phyloP scores from a whole-genome alignment of 2,797 vertebrate species.

The Amazonetta brasiliensis region DNA sequence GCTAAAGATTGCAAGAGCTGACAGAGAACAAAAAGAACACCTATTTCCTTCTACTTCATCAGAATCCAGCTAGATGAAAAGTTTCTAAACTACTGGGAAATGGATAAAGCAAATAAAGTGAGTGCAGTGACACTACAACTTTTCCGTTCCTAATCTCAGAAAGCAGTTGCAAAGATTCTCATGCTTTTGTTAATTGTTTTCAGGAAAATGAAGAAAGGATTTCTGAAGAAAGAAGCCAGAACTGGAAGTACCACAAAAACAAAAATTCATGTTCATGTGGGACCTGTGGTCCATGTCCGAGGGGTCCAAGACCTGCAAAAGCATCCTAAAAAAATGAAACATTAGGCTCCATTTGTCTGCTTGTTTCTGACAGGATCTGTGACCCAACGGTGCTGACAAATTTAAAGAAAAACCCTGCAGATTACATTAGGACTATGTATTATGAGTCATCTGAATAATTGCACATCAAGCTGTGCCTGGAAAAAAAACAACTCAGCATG shows the following conservation, averaged over 20 bases:
- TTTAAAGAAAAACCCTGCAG: not conserved
- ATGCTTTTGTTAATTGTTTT: not conserved
- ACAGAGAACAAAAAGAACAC: not conserved
- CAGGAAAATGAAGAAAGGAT: not conserved
- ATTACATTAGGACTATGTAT: slow-evolving; percentile 18
- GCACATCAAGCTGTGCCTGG: slow-evolving; percentile 7
- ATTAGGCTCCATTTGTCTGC: not conserved
- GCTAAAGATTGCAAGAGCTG: not conserved
- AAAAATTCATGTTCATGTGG: not conserved
- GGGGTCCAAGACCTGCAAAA: not conserved
- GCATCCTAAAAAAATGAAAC: not conserved
- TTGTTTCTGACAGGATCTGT: not conserved
- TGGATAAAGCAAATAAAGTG: slow-evolving; percentile 8
- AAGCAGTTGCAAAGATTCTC: not conserved
- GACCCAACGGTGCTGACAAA: not conserved
- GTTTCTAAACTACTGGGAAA: not conserved
- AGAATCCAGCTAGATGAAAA: not conserved
- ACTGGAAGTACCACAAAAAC: not conserved
- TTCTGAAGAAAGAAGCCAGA: not conserved
- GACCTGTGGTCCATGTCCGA: not conserved
- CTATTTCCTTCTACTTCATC: not conserved
- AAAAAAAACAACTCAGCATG: slow-evolving; percentile 20
- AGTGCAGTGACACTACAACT: not conserved
- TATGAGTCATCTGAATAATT: slow-evolving; percentile 53
- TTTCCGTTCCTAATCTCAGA: too few relatives aligned